Evolutionary conservation across 2,888 invertebrate species (phyloP).

Genomic region (Eucriotettix oculatus): DNA sequence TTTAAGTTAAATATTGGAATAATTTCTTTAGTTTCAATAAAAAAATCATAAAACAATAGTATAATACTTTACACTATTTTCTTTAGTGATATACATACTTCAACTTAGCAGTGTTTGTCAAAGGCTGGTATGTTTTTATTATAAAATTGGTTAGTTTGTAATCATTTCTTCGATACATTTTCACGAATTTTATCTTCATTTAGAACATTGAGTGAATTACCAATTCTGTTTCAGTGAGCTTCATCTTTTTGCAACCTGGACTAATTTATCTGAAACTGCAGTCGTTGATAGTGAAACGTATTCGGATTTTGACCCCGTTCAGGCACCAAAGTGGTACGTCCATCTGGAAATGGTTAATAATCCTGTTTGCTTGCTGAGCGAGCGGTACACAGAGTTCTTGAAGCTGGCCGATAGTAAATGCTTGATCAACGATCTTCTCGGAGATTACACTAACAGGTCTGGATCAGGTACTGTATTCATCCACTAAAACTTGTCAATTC

Average conservation of each 20-base stretch:
- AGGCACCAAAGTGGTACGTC: conserved; percentile 61
- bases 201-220: not conserved
- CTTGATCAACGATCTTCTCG: conserved; percentile 34
- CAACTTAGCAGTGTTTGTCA: no score
- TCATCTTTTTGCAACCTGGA: conserved; percentile 70
- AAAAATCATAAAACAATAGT: no score
- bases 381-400: conserved; percentile 54
- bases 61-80: no score
- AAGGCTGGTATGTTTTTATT: no score
- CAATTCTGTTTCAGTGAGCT: conserved; percentile 38
- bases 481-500: not conserved
- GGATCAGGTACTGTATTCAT: conserved; percentile 8
- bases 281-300: conserved; percentile 76
- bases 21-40: no score
- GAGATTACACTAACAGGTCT: conserved; percentile 28
- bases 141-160: no score
- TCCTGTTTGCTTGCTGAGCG: conserved; percentile 58
- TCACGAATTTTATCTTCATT: not conserved
- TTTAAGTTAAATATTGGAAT: no score
- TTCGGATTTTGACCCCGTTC: conserved; percentile 71
- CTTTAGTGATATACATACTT: no score
- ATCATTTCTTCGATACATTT: not conserved
- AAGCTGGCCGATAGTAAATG: conserved; percentile 34
- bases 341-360: conserved; percentile 47
- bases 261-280: conserved; percentile 64